Conservation (phyloP, 1,140 invertebrate genomes). For the Druon quercuslanigerum region DNA sequence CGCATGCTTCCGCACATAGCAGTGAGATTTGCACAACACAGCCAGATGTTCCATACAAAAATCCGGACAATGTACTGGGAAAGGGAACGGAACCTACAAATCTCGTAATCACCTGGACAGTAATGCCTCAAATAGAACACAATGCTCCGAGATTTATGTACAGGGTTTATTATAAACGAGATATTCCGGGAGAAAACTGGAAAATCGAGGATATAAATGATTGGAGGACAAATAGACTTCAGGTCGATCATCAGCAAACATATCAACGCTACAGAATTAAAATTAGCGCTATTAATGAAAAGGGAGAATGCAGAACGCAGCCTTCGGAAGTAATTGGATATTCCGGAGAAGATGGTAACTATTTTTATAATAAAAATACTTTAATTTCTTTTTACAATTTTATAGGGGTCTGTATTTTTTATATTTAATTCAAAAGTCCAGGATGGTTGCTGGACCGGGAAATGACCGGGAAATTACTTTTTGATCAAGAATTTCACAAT, state of each 20-base stretch:
- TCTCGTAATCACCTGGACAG: conserved; percentile 96
- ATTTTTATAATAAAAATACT: conserved; percentile 2
- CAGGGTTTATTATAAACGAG: conserved; percentile 89
- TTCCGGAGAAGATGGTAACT: conserved; percentile 93
- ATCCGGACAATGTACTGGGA: conserved; percentile 96
- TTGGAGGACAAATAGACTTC: conserved; percentile 82
- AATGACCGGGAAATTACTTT: too few relatives aligned
- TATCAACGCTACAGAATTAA: conserved; percentile 94
- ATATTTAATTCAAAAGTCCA: too few relatives aligned
- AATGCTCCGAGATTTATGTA: conserved; percentile 96
- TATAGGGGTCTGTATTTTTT: too few relatives aligned
- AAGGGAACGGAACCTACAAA: conserved; percentile 91
- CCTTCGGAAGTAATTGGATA: conserved; percentile 90
- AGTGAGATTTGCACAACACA: conserved; percentile 89
- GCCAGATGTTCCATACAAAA: conserved; percentile 92
- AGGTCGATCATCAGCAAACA: conserved; percentile 90
- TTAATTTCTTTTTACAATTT: too few relatives aligned
- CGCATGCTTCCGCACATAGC: conserved; percentile 87
- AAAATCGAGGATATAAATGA: conserved; percentile 83
- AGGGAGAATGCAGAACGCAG: conserved; percentile 89
- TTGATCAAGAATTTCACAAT: too few relatives aligned
- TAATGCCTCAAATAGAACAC: conserved; percentile 97
- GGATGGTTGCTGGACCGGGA: too few relatives aligned
- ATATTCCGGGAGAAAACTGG: conserved; percentile 86
- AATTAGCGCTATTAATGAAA: conserved; percentile 93